A percentile compares a stretch with the other conserved stretches of the same genome.
phyloP scores from a whole-genome alignment of 2,888 invertebrate species.

The Pimpla rufipes region DNA sequence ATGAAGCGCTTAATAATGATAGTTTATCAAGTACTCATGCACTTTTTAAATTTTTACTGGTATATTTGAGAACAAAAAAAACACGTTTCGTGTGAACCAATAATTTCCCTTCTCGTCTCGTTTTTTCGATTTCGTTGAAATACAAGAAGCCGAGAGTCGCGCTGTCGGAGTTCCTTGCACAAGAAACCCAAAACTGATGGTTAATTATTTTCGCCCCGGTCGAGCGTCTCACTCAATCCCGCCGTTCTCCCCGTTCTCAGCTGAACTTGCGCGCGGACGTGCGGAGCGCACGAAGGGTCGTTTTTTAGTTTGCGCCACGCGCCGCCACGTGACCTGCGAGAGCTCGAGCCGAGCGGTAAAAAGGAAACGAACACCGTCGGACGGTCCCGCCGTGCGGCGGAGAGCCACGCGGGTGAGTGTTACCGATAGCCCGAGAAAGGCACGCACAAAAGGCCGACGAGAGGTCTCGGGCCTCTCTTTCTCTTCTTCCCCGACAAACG shows the following conservation, averaged over 20 bases:
- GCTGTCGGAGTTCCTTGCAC: constrained; percentile 70
- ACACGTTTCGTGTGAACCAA: no score
- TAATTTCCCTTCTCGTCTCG: no score
- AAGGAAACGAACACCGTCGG: constrained; percentile 80
- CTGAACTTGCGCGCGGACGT: constrained; percentile 63
- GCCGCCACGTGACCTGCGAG: constrained; percentile 82
- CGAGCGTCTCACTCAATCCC: constrained; percentile 44
- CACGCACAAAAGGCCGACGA: constrained; percentile 65
- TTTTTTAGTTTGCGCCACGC: constrained; percentile 84
- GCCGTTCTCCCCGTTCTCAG: constrained; percentile 24
- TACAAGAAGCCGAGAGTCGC: not conserved
- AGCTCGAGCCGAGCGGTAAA: constrained; percentile 73
- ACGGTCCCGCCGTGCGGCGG: constrained; percentile 34
- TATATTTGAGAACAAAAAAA: not conserved
- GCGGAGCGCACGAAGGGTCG: constrained; percentile 66
- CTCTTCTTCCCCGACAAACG: constrained; percentile 38
- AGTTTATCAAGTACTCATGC: no score
- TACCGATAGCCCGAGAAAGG: constrained; percentile 68
- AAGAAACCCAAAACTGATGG: constrained; percentile 85
- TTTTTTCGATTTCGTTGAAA: not conserved
- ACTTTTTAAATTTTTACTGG: not conserved
- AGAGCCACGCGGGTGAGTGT: constrained; percentile 59
- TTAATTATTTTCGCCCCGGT: constrained; percentile 82
- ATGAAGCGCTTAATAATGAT: no score
- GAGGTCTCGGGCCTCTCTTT: constrained; percentile 44